These are phyloP conservation scores for Carduelis carduelis DNA, from an alignment of 2,797 vertebrate genomes.

Conservation along the genomic window DNA sequence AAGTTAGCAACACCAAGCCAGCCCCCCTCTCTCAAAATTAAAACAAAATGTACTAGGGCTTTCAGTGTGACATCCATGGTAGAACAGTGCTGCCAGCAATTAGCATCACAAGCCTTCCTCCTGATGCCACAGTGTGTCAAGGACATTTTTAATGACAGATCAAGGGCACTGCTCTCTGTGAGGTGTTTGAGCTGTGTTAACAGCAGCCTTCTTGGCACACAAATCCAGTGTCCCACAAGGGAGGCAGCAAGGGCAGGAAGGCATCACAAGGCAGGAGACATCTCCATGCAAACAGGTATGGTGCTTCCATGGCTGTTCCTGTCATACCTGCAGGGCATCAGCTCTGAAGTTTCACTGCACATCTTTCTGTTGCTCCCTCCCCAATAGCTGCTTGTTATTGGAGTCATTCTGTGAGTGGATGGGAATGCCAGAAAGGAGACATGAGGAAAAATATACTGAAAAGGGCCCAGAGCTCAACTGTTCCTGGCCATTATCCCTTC, in stretches of 20 bases:
- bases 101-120: neutral
- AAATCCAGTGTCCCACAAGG: neutral
- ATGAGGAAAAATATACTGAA: neutral
- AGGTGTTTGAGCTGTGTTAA: conserved; percentile 18
- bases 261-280: neutral
- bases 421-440: neutral
- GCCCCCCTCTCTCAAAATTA: neutral
- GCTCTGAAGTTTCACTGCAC: neutral
- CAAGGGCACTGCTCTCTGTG: conserved; percentile 8
- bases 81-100: neutral
- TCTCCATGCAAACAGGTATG: neutral
- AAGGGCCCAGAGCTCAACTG: neutral
- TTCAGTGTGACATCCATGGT: neutral
- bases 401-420: neutral
- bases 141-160: conserved; percentile 43
- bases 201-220: neutral
- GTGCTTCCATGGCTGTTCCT: neutral
- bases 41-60: neutral
- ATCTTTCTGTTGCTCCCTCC: neutral
- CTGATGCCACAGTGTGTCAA: neutral
- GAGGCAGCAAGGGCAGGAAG: neutral
- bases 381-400: neutral
- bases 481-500: neutral
- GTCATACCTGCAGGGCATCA: neutral
- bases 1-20: neutral